A percentile compares a stretch with the other conserved stretches of the same genome.
phyloP scores from a whole-genome alignment of 2,113 vertebrate genomes.

The Emydocephalus ijimae region DNA sequence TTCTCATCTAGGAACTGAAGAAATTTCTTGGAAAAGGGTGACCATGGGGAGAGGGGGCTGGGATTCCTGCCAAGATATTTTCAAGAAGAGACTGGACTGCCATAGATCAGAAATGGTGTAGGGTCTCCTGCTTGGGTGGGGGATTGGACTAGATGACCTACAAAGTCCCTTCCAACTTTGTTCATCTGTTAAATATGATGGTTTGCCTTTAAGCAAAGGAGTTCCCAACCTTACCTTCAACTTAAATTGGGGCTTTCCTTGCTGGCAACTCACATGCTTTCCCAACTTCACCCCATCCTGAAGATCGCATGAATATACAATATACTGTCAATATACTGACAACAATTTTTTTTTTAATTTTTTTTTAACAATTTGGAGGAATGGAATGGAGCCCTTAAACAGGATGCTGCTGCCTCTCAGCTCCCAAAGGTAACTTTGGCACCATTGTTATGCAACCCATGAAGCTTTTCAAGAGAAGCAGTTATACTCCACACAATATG shows the following conservation, averaged over 20 bases:
- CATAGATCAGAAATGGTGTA: no score
- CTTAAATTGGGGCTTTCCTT: no score
- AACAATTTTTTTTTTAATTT: not conserved
- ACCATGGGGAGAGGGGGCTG: no score
- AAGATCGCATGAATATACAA: not conserved
- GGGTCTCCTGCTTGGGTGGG: no score
- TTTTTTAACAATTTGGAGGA: not conserved
- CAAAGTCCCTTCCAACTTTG: no score
- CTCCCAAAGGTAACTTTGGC: not conserved
- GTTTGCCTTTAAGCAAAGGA: not conserved
- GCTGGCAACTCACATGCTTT: no score
- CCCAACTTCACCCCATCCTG: not conserved
- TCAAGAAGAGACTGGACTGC: no score
- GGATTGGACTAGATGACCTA: no score
- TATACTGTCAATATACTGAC: not conserved
- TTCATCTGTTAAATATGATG: not conserved
- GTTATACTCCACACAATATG: slow-evolving; percentile 17
- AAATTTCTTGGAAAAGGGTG: no score
- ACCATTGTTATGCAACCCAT: not conserved
- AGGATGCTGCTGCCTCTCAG: not conserved
- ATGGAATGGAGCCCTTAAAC: not conserved
- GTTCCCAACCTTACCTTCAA: not conserved
- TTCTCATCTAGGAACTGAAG: no score
- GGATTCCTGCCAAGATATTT: no score
- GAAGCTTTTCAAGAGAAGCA: not conserved